Conservation (phyloP, 2,888 invertebrate genomes). For the Acrocera orbiculus region DNA sequence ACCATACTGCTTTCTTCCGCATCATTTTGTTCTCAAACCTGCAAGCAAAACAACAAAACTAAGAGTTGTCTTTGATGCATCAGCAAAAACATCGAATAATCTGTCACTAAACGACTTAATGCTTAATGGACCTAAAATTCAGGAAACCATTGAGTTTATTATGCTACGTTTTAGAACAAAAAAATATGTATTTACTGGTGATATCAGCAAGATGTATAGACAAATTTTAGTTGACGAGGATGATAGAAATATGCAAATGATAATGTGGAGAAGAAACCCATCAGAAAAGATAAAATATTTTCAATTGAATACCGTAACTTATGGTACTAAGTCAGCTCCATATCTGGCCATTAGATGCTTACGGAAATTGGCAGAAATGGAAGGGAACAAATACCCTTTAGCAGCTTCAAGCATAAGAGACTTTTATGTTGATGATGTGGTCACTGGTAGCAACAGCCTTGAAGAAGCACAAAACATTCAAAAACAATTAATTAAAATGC, state of each 20-base stretch:
- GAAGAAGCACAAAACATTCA: background rate
- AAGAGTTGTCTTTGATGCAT: too few relatives aligned
- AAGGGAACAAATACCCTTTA: background rate
- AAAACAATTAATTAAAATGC: background rate
- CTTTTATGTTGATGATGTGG: conserved; percentile 4
- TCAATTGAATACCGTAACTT: background rate
- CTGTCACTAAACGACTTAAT: too few relatives aligned
- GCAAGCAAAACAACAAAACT: too few relatives aligned
- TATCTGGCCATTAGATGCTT: background rate
- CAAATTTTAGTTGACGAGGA: background rate
- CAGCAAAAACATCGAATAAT: too few relatives aligned
- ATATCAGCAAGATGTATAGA: background rate
- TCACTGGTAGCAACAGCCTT: background rate
- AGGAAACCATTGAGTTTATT: too few relatives aligned
- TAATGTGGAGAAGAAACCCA: background rate
- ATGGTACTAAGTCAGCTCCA: conserved; percentile 2
- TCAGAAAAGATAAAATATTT: background rate
- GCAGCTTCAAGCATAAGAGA: background rate
- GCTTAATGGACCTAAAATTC: too few relatives aligned
- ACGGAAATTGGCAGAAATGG: background rate
- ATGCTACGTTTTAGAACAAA: background rate
- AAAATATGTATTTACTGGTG: background rate
- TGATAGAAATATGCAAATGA: background rate
- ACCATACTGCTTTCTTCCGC: too few relatives aligned
- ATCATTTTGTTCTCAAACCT: too few relatives aligned